Percentiles rank a stretch among this genome's conserved stretches.
Conservation (phyloP, 2,797 vertebrate genomes). For the Sparus aurata region DNA sequence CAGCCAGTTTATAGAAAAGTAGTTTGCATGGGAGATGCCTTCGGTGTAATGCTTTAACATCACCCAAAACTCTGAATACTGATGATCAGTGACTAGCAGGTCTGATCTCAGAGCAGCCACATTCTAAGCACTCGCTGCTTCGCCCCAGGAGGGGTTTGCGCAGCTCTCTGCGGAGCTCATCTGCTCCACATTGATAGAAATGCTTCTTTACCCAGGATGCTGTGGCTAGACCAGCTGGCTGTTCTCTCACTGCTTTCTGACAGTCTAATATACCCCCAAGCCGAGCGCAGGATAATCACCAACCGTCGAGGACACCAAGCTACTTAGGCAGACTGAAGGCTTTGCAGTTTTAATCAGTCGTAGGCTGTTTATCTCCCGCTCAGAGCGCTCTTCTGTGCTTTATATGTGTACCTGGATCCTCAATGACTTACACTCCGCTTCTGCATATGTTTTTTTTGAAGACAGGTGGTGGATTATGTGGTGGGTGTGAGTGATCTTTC, state of each 20-base stretch:
- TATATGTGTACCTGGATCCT: constrained; percentile 50
- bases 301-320: constrained; percentile 65
- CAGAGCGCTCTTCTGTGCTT: constrained; percentile 35
- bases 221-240: constrained; percentile 73
- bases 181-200: constrained; percentile 58
- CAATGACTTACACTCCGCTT: constrained; percentile 29
- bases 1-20: background rate
- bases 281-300: constrained; percentile 68
- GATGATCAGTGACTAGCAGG: background rate
- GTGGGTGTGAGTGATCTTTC: constrained; percentile 27
- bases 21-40: background rate
- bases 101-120: constrained; percentile 14
- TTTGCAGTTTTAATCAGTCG: constrained; percentile 75
- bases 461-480: constrained; percentile 54
- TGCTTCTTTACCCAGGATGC: constrained; percentile 57
- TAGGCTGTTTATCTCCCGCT: constrained; percentile 64
- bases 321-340: constrained; percentile 75
- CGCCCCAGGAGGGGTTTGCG: constrained; percentile 36
- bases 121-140: constrained; percentile 10
- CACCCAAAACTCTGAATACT: background rate
- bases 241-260: constrained; percentile 60
- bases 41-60: background rate
- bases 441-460: constrained; percentile 54
- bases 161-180: constrained; percentile 53
- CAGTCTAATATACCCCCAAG: constrained; percentile 63